Evolutionary conservation across 2,888 invertebrate species (phyloP).

Genomic region (Papilio gigon): DNA sequence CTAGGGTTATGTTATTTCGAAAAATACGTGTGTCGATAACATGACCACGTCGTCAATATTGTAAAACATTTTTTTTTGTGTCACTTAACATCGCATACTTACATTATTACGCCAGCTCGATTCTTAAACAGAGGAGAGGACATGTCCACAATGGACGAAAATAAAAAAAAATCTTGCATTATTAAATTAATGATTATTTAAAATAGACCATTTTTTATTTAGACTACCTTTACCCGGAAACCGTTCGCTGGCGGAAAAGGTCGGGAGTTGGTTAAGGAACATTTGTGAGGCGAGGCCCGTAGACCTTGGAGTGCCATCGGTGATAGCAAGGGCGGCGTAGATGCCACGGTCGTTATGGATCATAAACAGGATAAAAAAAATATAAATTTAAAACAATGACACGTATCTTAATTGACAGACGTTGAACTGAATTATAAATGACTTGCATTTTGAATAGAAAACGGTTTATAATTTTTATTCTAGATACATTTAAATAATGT

Average conservation of each 20-base stretch:
- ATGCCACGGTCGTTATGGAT: constrained; percentile 48
- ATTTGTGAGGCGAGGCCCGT: constrained; percentile 43
- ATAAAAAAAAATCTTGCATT: too few relatives aligned
- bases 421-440: neutral
- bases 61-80: too few relatives aligned
- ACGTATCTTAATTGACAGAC: constrained; percentile 25
- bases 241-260: constrained; percentile 31
- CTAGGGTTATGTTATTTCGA: too few relatives aligned
- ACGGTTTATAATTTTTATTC: neutral
- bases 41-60: too few relatives aligned
- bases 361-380: constrained; percentile 40
- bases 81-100: too few relatives aligned
- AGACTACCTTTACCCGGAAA: constrained; percentile 29
- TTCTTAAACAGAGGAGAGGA: too few relatives aligned
- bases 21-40: too few relatives aligned
- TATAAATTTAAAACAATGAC: constrained; percentile 25
- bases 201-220: neutral
- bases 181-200: neutral
- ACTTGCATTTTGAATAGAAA: neutral
- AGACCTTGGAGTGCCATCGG: constrained; percentile 48
- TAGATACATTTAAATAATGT: neutral
- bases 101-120: too few relatives aligned
- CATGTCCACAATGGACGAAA: too few relatives aligned
- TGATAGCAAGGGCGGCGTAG: constrained; percentile 54
- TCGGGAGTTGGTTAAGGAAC: constrained; percentile 26